Evolutionary conservation across 2,113 vertebrate species (phyloP), one percentile per base, ranked within the genome.

Genomic region (Hippocampus comes): DNA sequence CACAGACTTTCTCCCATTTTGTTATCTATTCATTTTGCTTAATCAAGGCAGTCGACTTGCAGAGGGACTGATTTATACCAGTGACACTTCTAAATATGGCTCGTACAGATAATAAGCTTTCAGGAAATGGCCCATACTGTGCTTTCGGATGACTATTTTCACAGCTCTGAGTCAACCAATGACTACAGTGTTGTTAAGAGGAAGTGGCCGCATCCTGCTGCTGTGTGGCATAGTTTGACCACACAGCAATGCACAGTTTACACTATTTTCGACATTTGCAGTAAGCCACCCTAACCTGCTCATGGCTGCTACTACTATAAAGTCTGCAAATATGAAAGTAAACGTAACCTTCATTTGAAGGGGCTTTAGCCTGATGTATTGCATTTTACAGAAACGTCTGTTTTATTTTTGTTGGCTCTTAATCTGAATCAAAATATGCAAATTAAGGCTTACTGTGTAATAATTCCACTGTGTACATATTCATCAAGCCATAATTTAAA

Each of bases 191-290:
- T 48, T 15, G 42, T 27, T 23, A 8, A 66, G 64, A 66, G 64
- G 64, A 66, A 66, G 64, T 66, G n/a, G 64, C n/a, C 14, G 23
- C 34, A 27, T 66, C 49, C 43, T 66, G 23, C 27, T 66, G 5
- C 64, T 49, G 15, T 48, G 42, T 46, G 42, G 12, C 12, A 46
- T 42, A 23, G 42, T 15, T 27, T 14, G 21, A 49, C 34, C 61
- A n/a, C 34, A 41, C 64, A 48, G 34, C 34, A 25, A 48, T 43
- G 48, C 42, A 12, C 42, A 14, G 4, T 34, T 18, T 18, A 48
- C 43, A 43, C 41, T 43, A 23, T 41, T 64, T 41, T 8, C 64
- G 15, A 8, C 23, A 14, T 23, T 65, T 65, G 63, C 21, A 5
- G 11, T 64, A 23, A 46, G 42, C 41, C 3, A 17, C 1, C 9